A percentile compares a stretch with the other conserved stretches of the same genome.
These are phyloP conservation scores for Ianthella basta DNA, from an alignment of 37 sponge, comb jelly and placozoan species.

Conservation along the genomic window DNA sequence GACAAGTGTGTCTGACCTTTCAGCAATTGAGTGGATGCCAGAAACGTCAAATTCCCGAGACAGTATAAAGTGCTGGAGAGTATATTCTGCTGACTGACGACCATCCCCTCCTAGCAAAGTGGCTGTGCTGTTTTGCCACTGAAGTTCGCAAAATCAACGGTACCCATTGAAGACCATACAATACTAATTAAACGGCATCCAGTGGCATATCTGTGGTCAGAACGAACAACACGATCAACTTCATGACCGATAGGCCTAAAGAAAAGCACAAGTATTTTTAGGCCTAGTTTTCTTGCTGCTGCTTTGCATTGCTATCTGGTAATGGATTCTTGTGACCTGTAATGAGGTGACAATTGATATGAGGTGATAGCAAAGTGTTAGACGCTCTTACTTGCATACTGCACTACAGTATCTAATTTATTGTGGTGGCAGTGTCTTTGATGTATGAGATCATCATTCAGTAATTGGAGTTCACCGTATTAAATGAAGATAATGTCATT, in stretches of 20 bases:
- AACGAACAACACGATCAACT: not conserved
- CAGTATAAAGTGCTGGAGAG: not conserved
- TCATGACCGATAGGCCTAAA: not conserved
- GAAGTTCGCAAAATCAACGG: conserved; percentile 9
- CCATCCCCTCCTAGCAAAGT: not conserved
- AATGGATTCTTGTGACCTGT: too few species aligned
- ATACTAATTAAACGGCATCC: not conserved
- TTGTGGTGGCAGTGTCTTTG: too few species aligned
- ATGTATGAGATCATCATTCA: too few species aligned
- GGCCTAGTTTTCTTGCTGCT: too few species aligned
- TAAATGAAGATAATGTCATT: too few species aligned
- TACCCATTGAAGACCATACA: conserved; percentile 4
- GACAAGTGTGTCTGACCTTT: not conserved
- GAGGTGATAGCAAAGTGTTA: too few species aligned
- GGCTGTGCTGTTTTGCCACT: conserved; percentile 14
- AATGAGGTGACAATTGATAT: too few species aligned
- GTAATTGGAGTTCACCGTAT: too few species aligned
- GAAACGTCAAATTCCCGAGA: not conserved
- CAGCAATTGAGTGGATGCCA: not conserved
- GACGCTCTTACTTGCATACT: too few species aligned
- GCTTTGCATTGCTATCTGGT: too few species aligned
- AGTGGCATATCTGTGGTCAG: conserved; percentile 13
- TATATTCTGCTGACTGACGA: conserved; percentile 11
- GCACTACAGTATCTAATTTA: too few species aligned
- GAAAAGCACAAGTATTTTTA: too few species aligned